Percentiles rank a stretch among this genome's conserved stretches.
Evolutionary conservation across 2,113 vertebrate species (phyloP).

Genomic region (Onychostruthus taczanowskii): DNA sequence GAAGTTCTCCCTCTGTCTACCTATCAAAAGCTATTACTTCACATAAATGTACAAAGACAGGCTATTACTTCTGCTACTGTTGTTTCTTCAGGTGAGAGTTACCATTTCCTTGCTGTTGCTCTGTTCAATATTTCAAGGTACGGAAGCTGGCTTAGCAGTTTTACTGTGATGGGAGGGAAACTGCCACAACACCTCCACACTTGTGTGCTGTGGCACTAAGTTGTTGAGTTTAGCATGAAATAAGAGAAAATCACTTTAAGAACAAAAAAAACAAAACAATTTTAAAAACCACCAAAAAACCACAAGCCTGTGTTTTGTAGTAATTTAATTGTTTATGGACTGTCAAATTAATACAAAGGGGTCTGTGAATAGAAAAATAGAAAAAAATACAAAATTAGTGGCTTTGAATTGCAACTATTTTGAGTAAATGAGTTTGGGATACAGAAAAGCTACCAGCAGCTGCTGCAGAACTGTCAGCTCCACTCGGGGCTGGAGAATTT

Average conservation of each 20-base stretch:
- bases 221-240: not conserved
- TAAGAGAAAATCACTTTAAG: no score
- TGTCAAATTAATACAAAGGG: not conserved
- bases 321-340: not conserved
- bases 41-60: not conserved
- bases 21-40: not conserved
- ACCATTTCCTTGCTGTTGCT: not conserved
- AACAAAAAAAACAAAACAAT: no score
- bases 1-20: not conserved
- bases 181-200: not conserved
- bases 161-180: not conserved
- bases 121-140: not conserved
- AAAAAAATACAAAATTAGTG: not conserved
- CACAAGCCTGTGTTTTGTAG: not conserved
- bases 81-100: not conserved
- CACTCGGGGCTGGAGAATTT: not conserved
- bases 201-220: not conserved
- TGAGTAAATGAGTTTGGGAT: not conserved
- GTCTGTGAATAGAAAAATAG: not conserved
- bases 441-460: not conserved
- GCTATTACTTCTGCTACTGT: not conserved
- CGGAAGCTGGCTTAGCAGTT: not conserved
- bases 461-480: not conserved
- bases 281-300: not conserved
- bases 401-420: not conserved